Evolutionary conservation across 2,888 invertebrate species (phyloP).

Genomic region (Parnassius apollo): DNA sequence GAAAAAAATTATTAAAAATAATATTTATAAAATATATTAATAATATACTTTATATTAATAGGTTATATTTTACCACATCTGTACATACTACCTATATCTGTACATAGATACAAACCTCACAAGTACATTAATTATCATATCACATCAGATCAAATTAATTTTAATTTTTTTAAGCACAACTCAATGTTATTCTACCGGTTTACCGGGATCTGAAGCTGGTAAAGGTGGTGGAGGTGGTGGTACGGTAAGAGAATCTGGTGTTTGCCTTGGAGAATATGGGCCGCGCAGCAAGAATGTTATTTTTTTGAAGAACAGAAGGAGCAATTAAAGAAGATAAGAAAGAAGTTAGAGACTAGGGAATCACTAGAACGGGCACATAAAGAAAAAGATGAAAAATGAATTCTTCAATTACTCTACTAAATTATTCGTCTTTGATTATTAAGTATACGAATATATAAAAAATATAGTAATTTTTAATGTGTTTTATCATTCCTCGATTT

Average conservation of each 20-base stretch:
- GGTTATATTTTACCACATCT: too few species aligned
- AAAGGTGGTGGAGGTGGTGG: constrained; percentile 61
- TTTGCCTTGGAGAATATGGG: constrained; percentile 52
- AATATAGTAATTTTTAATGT: too few species aligned
- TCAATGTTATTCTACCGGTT: constrained; percentile 26
- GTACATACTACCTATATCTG: too few species aligned
- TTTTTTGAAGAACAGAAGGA: constrained; percentile 57
- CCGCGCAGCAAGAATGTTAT: constrained; percentile 61
- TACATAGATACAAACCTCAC: too few species aligned
- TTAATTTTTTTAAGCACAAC: background rate
- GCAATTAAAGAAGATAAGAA: constrained; percentile 51
- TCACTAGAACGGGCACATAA: constrained; percentile 29
- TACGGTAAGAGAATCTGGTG: constrained; percentile 53
- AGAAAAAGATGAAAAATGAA: constrained; percentile 29
- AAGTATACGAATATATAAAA: too few species aligned
- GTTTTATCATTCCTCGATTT: too few species aligned
- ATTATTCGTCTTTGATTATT: background rate
- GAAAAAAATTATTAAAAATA: too few species aligned
- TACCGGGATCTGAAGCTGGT: constrained; percentile 54
- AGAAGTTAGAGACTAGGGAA: constrained; percentile 41
- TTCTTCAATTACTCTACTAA: background rate
- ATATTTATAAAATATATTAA: too few species aligned
- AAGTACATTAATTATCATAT: too few species aligned
- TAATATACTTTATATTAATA: too few species aligned
- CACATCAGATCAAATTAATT: background rate